Conservation (phyloP, 2,113 vertebrate genomes). For the Vulpes lagopus region DNA sequence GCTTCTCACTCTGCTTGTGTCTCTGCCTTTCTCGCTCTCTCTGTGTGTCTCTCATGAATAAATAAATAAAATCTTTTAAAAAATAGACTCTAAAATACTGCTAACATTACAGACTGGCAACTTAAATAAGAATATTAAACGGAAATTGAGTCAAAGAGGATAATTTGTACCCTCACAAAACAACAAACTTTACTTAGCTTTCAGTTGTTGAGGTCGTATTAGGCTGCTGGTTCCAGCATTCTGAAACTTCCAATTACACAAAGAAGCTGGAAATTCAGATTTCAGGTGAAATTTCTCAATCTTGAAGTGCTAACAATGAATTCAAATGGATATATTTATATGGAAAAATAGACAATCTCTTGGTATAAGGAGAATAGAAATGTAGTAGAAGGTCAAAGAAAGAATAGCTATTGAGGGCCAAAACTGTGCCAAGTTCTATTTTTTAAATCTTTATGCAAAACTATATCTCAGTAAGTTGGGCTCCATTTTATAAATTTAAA, state of each 20-base stretch:
- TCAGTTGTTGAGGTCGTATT: too few species aligned
- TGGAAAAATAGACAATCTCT: background rate
- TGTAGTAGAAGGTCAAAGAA: background rate
- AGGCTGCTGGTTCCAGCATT: background rate
- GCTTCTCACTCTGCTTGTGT: too few species aligned
- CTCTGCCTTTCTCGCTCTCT: too few species aligned
- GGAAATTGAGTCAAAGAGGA: background rate
- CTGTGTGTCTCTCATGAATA: too few species aligned
- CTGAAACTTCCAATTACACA: background rate
- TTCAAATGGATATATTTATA: background rate
- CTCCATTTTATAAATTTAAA: background rate
- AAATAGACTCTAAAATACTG: background rate
- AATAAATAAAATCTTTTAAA: too few species aligned
- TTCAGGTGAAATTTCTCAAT: background rate
- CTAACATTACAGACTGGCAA: background rate
- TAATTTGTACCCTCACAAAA: background rate
- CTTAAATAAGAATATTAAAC: background rate
- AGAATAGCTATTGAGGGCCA: background rate
- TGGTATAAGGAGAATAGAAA: background rate
- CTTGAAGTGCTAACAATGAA: background rate
- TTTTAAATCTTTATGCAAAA: background rate
- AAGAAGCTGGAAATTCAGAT: background rate
- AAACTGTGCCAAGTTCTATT: background rate
- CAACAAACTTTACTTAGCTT: background rate
- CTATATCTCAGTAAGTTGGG: background rate